phyloP scores from a whole-genome alignment of 2,797 vertebrate genomes.

The Nyctalus aviator region DNA sequence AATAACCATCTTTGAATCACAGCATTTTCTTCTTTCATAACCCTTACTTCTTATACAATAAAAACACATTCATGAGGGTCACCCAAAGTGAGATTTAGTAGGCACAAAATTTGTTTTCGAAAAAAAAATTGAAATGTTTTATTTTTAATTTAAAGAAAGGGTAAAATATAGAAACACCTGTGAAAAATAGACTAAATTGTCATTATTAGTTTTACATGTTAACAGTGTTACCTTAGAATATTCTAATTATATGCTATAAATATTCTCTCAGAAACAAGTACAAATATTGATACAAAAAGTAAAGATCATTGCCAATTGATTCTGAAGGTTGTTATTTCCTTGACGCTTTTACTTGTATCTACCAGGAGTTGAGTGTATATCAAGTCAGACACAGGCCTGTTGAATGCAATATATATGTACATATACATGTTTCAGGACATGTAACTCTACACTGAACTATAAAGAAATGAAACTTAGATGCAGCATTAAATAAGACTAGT shows the following conservation, averaged over 20 bases:
- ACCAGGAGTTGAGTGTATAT: neutral
- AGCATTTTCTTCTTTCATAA: neutral
- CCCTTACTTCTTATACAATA: neutral
- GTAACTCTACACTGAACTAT: neutral
- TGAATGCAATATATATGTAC: neutral
- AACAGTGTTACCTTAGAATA: neutral
- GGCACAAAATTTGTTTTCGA: neutral
- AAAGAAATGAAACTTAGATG: neutral
- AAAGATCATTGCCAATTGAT: neutral
- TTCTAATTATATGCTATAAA: neutral
- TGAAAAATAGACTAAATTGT: neutral
- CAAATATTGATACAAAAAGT: neutral
- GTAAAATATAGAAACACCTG: neutral
- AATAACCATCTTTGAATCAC: constrained; percentile 36
- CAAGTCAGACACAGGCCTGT: neutral
- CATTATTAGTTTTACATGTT: constrained; percentile 24
- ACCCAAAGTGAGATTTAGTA: constrained; percentile 27
- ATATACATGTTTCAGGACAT: neutral
- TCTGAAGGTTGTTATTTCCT: neutral
- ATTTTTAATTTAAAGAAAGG: constrained; percentile 12
- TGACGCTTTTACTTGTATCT: neutral
- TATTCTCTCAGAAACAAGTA: constrained; percentile 11
- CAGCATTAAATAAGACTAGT: neutral
- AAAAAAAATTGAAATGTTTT: neutral
- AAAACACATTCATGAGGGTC: neutral